Evolutionary conservation across 2,888 invertebrate species (phyloP).

Genomic region (Dysmachus trigonus): DNA sequence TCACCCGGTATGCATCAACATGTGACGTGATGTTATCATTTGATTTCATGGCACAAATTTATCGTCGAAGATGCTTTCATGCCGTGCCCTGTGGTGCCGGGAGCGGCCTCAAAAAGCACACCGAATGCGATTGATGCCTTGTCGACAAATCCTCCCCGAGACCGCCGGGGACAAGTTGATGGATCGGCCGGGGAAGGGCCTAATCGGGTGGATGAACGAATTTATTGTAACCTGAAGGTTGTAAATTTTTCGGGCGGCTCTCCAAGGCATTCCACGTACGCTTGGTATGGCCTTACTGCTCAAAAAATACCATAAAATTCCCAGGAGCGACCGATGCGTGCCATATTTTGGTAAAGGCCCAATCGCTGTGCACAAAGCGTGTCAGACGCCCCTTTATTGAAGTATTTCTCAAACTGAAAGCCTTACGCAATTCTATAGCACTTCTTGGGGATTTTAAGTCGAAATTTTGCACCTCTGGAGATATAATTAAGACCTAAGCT

Average conservation of each 20-base stretch:
- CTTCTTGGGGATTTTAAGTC: neutral
- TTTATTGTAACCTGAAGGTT: neutral
- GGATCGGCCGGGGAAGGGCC: neutral
- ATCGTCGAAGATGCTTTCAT: neutral
- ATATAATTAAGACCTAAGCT: neutral
- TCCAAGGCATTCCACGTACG: neutral
- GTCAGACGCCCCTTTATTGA: neutral
- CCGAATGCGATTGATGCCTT: neutral
- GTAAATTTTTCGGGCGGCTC: neutral
- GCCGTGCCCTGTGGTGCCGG: neutral
- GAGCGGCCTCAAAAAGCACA: neutral
- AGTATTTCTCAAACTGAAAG: neutral
- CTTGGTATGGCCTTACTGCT: neutral
- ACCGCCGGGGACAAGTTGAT: neutral
- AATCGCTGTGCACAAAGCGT: neutral
- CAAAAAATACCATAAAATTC: neutral
- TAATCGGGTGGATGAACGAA: neutral
- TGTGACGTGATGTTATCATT: neutral
- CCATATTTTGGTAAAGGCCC: neutral
- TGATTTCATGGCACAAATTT: neutral
- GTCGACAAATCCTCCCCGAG: neutral
- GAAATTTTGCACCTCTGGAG: neutral
- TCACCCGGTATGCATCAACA: neutral
- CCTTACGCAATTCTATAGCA: neutral
- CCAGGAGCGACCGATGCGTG: neutral